Base-by-base conservation (phyloP, 2,888 invertebrate genomes). In the Fissipunctia ypsillon region DNA sequence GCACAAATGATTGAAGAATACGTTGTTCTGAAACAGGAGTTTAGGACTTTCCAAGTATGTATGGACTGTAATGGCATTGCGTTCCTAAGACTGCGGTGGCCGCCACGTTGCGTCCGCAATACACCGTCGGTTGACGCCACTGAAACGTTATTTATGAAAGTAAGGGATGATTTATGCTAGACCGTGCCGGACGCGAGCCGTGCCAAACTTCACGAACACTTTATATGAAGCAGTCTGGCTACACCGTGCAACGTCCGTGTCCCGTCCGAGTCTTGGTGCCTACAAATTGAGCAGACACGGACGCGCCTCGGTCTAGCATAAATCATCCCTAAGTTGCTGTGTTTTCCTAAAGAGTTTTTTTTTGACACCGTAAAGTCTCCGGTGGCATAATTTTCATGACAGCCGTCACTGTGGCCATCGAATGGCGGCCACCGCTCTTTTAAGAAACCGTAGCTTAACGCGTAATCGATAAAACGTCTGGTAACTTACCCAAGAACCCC, bases 401-500 rank as follows among this genome's bases (percentile, higher is more conserved):
- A 48, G 25, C 12, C 3, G 7, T 4, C 43, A 28, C 4, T 14
- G 7, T 7, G 22, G 28, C 38, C 38, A 3, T 9, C 45, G 5
- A 16, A 14, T 22, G 7, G 14, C 22, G 45, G 14, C 22, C 25
- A 28, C 14, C 0, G 5, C 5, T 22, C 22, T 31, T n/a, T 3
- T 22, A 28, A 1, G 14, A 22, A 22, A 60, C 19, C 19, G 1
- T 38, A 19, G 19, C 25, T 22, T 22, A 25, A 25, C 3, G 12
- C 4, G n/a, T 28, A 28, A 52, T 41, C 31, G 12, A 31, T 43
- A 38, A 61, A 52, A 31, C 5, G 9, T 41, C 31, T 52, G 1
- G 5, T n/a, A 1, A 84, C 90, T 90, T 73, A 95, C 96, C 94
- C 60, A 95, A 71, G 84, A 91, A 94, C 48, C 91, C 92, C 6